These are phyloP conservation scores for Paguma larvata DNA, from an alignment of 2,797 vertebrate genomes.

Conservation along the genomic window DNA sequence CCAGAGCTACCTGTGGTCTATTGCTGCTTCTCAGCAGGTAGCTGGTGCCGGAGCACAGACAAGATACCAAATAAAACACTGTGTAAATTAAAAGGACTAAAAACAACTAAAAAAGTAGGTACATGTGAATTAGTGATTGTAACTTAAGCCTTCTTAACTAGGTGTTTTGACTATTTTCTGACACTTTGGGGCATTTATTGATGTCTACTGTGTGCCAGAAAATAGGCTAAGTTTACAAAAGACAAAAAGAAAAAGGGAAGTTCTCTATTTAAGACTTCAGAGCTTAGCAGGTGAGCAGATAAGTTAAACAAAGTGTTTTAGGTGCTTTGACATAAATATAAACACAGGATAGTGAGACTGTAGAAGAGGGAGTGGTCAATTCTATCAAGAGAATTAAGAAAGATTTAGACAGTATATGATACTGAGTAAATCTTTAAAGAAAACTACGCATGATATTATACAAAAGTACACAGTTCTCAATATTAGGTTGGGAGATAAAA, in stretches of 20 bases:
- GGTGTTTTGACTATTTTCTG: not conserved
- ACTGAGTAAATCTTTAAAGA: not conserved
- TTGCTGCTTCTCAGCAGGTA: not conserved
- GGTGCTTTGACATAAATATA: not conserved
- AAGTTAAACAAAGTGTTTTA: not conserved
- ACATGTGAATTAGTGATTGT: not conserved
- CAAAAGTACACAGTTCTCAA: not conserved
- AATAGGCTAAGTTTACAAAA: not conserved
- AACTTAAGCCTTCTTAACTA: not conserved
- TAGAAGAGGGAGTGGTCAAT: not conserved
- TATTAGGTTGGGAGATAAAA: not conserved
- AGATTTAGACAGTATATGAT: not conserved
- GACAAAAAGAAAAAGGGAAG: not conserved
- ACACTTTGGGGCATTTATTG: not conserved
- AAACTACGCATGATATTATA: not conserved
- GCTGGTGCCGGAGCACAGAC: not conserved
- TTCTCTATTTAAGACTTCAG: not conserved
- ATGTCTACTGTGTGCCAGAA: not conserved
- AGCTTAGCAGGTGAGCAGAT: not conserved
- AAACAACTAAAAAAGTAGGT: not conserved
- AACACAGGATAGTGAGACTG: not conserved
- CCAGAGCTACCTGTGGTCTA: not conserved
- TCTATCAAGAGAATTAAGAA: not conserved
- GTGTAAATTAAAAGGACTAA: not conserved
- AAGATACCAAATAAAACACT: not conserved